Evolutionary conservation across 2,888 invertebrate species (phyloP).

Genomic region (Ochlodes sylvanus): DNA sequence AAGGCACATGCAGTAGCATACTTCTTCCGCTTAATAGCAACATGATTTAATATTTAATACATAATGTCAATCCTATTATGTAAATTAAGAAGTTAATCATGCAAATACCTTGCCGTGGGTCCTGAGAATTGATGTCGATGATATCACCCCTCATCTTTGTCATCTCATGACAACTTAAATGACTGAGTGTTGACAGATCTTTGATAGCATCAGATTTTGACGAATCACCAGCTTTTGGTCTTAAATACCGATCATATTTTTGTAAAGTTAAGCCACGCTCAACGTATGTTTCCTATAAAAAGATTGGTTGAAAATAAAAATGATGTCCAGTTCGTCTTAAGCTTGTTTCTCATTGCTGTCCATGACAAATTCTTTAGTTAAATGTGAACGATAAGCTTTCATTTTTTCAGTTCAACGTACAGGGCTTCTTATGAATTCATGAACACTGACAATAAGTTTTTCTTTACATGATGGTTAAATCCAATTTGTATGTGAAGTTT

Average conservation of each 20-base stretch:
- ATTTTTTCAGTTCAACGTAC: neutral
- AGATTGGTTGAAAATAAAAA: neutral
- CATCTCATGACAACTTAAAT: conserved; percentile 64
- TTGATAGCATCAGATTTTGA: conserved; percentile 62
- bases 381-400: neutral
- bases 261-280: conserved; percentile 34
- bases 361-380: neutral
- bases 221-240: conserved; percentile 57
- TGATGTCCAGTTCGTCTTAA: neutral
- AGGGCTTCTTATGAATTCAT: conserved; percentile 8
- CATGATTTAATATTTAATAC: neutral
- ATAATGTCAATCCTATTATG: conserved; percentile 7
- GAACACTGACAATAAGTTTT: conserved; percentile 23
- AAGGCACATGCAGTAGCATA: too few relatives aligned
- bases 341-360: neutral
- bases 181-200: conserved; percentile 69
- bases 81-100: conserved; percentile 10
- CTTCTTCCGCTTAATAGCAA: neutral
- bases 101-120: conserved; percentile 26
- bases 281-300: neutral
- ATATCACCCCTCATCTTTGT: conserved; percentile 58
- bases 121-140: conserved; percentile 44
- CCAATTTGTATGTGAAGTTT: conserved; percentile 38
- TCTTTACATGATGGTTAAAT: conserved; percentile 22
- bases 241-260: conserved; percentile 29